These are phyloP conservation scores for zebrafish (Danio rerio) DNA, from an alignment of 2,113 vertebrate genomes.

Conservation along the genomic window DNA sequence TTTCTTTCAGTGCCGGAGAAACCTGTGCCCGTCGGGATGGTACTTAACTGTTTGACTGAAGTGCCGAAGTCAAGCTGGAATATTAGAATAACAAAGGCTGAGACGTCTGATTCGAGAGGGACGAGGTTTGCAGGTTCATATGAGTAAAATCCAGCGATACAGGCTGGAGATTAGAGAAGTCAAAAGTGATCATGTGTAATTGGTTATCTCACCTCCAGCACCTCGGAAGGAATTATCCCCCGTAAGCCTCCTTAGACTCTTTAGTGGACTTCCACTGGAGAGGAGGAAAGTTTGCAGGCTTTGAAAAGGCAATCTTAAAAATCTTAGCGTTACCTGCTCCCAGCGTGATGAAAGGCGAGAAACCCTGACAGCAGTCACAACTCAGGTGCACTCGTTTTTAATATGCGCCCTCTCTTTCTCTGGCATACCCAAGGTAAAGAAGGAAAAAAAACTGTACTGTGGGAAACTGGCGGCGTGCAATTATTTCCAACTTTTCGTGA, in stretches of 20 bases:
- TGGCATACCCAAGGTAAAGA: constrained; percentile 18
- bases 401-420: constrained; percentile 72
- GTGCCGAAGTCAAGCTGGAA: constrained; percentile 69
- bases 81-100: constrained; percentile 79
- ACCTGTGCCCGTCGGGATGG: constrained; percentile 54
- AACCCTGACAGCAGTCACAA: constrained; percentile 64
- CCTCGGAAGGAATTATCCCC: constrained; percentile 75
- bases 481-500: constrained; percentile 35
- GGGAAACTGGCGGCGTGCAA: constrained; percentile 26
- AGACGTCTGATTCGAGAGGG: constrained; percentile 67
- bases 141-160: constrained; percentile 71
- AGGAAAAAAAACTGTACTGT: not conserved
- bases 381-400: constrained; percentile 66
- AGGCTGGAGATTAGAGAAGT: constrained; percentile 76
- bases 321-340: constrained; percentile 66
- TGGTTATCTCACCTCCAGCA: constrained; percentile 77
- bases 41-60: constrained; percentile 68
- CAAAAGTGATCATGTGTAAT: constrained; percentile 80
- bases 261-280: constrained; percentile 73
- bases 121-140: constrained; percentile 72
- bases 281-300: constrained; percentile 71
- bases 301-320: constrained; percentile 75
- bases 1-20: constrained; percentile 45
- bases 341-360: constrained; percentile 72
- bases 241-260: constrained; percentile 74